These are phyloP conservation scores for Ophiodon elongatus DNA, from an alignment of 2,113 vertebrate genomes.

Conservation along the genomic window DNA sequence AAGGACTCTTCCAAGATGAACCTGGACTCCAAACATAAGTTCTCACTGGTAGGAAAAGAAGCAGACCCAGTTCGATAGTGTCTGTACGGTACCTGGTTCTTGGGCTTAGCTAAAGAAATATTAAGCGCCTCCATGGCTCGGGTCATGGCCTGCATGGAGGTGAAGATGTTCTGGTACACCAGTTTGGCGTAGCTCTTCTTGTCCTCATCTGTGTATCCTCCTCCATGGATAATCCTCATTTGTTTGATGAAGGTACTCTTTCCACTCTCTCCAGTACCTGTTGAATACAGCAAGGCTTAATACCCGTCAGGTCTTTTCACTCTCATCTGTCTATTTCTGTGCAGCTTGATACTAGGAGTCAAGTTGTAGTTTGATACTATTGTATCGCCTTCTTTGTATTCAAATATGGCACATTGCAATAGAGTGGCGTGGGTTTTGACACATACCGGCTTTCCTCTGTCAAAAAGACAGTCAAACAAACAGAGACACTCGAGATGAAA, in stretches of 20 bases:
- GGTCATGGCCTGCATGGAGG: constrained; percentile 91
- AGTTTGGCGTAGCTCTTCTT: constrained; percentile 89
- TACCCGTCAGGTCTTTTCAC: not conserved
- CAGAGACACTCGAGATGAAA: not conserved
- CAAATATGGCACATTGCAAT: not conserved
- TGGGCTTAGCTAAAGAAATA: constrained; percentile 82
- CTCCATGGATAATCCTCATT: constrained; percentile 94
- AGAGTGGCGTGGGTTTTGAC: not conserved
- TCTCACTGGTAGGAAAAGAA: not conserved
- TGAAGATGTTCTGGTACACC: constrained; percentile 92
- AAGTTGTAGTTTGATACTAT: not conserved
- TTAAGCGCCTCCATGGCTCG: constrained; percentile 88
- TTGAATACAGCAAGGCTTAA: not conserved
- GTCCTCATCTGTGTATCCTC: constrained; percentile 92
- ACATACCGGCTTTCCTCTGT: not conserved
- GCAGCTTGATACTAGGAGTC: constrained; percentile 11
- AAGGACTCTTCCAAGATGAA: not conserved
- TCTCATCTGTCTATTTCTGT: constrained; percentile 4
- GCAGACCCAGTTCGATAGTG: not conserved
- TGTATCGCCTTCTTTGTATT: not conserved
- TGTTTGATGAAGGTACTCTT: constrained; percentile 96
- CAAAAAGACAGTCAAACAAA: not conserved
- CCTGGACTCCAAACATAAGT: not conserved
- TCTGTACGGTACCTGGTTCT: constrained; percentile 84
- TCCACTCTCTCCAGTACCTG: constrained; percentile 93